Evolutionary conservation across 2,113 vertebrate genomes (phyloP), one percentile per base, ranked within the genome.

Genomic region (Centropristis striata): DNA sequence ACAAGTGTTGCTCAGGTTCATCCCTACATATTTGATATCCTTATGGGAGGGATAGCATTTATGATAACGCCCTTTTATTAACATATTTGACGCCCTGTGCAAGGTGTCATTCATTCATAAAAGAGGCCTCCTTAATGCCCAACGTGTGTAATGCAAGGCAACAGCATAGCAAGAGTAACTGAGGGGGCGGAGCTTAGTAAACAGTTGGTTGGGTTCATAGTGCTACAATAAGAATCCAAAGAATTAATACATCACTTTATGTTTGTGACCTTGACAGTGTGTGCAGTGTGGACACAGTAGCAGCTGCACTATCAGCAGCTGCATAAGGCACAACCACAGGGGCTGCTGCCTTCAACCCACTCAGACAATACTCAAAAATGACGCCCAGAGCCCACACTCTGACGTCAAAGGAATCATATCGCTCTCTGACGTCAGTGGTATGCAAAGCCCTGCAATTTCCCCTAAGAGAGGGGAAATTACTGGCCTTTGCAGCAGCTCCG

Each of bases 361-460:
- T 71, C 69, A 84, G 21, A 83, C 76, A 73, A 79, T 59, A 11
- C 78, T 57, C 49, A 44, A 61, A 85, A 73, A 81, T 84, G 90
- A 92, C 68, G 54, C 75, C 78, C 75, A 54, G 84, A 82, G 86
- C 91, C 50, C 66, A 69, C 57, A 27, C 69, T 77, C 85, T 86
- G 83, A 93, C 90, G 84, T 93, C 84, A 91, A 86, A 79, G 54
- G 75, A 75, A 51, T 80, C 79, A 66, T 32, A 71, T 69, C 72
- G 21, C 47, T 73, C 74, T 86, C 80, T 88, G 92, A 93, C 92
- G 87, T 92, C 86, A 88, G 89, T 13, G 14, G 44, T 49, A 70
- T n/a, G 49, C 70, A 53, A 71, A 87, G 57, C 57, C 73, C 78
- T 66, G 68, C 76, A 88, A 72, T 83, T 71, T 75, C 60, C 63